A percentile compares a stretch with the other conserved stretches of the same genome.
phyloP scores from a whole-genome alignment of 2,113 vertebrate species.

The Pterophyllum scalare region DNA sequence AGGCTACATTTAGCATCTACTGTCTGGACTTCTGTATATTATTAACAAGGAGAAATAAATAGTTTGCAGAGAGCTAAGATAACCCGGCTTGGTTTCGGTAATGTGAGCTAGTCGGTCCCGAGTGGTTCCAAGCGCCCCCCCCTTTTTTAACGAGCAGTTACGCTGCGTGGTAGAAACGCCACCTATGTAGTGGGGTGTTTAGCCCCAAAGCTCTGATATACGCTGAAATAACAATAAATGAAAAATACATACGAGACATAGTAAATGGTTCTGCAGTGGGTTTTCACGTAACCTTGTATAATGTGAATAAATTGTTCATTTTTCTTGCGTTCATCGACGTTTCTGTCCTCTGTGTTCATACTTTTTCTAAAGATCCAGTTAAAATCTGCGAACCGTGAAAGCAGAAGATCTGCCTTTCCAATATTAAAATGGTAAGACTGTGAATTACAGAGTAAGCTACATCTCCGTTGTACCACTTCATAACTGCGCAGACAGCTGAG shows the following conservation, averaged over 20 bases:
- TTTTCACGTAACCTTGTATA: neutral
- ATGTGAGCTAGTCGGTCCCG: neutral
- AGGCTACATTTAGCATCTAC: neutral
- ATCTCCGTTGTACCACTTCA: neutral
- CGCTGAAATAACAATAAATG: neutral
- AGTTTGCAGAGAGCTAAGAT: constrained; percentile 21
- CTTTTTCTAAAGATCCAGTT: neutral
- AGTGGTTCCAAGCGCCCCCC: neutral
- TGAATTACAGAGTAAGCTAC: neutral
- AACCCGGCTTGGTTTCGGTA: constrained; percentile 20
- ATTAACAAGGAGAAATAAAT: neutral
- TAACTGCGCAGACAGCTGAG: neutral
- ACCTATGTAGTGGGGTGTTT: neutral
- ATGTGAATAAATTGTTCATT: neutral
- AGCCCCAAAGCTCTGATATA: neutral
- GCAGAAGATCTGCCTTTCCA: constrained; percentile 5
- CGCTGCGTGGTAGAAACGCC: neutral
- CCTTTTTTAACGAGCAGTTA: neutral
- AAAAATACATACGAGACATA: neutral
- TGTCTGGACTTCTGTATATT: neutral
- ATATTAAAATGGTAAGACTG: constrained; percentile 66
- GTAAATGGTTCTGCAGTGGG: neutral
- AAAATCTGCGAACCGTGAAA: constrained; percentile 13
- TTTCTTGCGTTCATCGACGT: neutral
- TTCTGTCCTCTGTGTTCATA: neutral